Evolutionary conservation across 2,888 invertebrate species (phyloP).

Genomic region (Ectemnius continuus): DNA sequence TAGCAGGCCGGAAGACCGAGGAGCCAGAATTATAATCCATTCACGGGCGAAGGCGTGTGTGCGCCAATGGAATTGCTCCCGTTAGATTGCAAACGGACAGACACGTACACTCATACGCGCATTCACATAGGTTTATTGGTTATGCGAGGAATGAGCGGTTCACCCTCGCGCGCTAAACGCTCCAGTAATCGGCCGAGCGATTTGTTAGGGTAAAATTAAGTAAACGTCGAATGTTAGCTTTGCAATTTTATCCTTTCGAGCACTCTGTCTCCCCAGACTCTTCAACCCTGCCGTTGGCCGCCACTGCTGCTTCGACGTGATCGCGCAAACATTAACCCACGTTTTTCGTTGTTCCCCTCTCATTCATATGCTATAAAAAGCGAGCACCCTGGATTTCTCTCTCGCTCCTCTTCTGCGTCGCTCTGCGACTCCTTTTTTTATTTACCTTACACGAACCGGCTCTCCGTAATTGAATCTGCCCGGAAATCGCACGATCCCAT

Average conservation of each 20-base stretch:
- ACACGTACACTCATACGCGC: slow-evolving; percentile 5
- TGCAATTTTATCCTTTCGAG: slow-evolving; percentile 28
- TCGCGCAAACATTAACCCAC: no score
- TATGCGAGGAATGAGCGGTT: no score
- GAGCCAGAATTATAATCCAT: slow-evolving; percentile 36
- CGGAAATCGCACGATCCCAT: no score
- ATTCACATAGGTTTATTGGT: not conserved
- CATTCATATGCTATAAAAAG: no score
- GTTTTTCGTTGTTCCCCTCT: no score
- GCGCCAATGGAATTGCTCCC: slow-evolving; percentile 35
- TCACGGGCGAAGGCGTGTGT: slow-evolving; percentile 30
- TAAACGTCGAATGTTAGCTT: slow-evolving; percentile 32
- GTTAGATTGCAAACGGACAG: slow-evolving; percentile 39
- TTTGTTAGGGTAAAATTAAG: slow-evolving; percentile 47
- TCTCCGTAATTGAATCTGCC: no score
- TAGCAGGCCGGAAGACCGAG: not conserved
- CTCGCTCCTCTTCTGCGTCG: no score
- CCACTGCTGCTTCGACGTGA: not conserved
- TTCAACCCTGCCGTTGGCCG: not conserved
- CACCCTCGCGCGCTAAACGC: slow-evolving; percentile 20
- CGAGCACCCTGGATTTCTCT: no score
- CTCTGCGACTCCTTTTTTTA: no score
- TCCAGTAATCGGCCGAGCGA: slow-evolving; percentile 35
- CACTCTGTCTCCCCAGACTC: not conserved
- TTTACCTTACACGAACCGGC: no score